Conservation (phyloP, 2,797 vertebrate genomes). For the Distichodus sexfasciatus region DNA sequence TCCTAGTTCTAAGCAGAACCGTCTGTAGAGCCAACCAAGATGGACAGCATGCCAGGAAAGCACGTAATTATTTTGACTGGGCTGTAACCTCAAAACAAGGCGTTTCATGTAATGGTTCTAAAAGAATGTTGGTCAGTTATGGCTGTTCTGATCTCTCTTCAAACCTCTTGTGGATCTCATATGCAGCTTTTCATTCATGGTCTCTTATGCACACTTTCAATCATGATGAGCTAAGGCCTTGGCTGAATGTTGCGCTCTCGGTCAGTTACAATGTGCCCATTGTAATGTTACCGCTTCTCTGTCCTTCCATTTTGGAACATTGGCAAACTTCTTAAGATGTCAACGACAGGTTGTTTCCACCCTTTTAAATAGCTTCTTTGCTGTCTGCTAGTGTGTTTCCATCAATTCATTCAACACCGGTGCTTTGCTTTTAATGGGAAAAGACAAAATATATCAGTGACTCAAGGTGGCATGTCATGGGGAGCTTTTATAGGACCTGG, state of each 20-base stretch:
- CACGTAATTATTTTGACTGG: slow-evolving; percentile 19
- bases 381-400: slow-evolving; percentile 66
- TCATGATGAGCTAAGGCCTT: neutral
- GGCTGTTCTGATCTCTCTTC: neutral
- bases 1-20: neutral
- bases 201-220: neutral
- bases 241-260: too few relatives aligned
- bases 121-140: neutral
- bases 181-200: neutral
- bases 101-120: neutral
- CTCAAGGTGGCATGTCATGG: slow-evolving; percentile 64
- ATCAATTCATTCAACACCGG: slow-evolving; percentile 57
- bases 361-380: slow-evolving; percentile 13
- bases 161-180: too few relatives aligned
- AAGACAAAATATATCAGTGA: slow-evolving; percentile 61
- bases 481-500: slow-evolving; percentile 73
- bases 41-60: slow-evolving; percentile 10
- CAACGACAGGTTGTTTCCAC: neutral
- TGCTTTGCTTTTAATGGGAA: slow-evolving; percentile 53
- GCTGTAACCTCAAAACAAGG: neutral
- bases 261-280: neutral
- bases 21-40: slow-evolving; percentile 5
- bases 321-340: neutral
- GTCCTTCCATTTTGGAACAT: neutral
- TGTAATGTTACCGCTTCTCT: neutral